A percentile compares a stretch with the other conserved stretches of the same genome.
Conservation (phyloP, 2,797 vertebrate species). For the Tadarida brasiliensis region DNA sequence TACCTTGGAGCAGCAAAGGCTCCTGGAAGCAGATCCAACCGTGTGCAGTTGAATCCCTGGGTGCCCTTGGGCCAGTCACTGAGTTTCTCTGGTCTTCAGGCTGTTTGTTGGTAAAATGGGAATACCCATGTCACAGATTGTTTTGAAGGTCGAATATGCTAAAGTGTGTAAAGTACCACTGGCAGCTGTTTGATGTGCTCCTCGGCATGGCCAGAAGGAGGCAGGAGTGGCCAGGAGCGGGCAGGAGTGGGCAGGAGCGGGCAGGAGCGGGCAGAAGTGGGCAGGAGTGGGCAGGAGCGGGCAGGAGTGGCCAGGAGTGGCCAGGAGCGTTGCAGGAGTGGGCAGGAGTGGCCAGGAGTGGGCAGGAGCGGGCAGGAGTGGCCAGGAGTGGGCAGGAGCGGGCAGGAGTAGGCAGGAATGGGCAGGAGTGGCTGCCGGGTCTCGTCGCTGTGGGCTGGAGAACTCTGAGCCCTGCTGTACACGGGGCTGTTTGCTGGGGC, state of each 20-base stretch:
- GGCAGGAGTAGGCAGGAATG: no score
- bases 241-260: not conserved
- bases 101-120: not conserved
- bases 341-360: not conserved
- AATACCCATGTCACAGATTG: not conserved
- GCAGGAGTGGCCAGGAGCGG: not conserved
- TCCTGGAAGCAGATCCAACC: not conserved
- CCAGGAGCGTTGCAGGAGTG: no score
- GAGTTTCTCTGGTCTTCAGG: not conserved
- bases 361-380: not conserved
- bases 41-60: not conserved
- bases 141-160: not conserved
- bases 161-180: not conserved
- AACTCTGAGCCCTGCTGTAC: not conserved
- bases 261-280: not conserved
- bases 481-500: not conserved
- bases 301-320: not conserved
- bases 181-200: not conserved
- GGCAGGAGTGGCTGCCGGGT: not conserved
- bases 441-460: accelerated
- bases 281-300: not conserved
- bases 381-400: not conserved
- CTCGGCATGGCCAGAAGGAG: not conserved
- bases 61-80: not conserved
- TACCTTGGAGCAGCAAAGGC: not conserved